A percentile compares a stretch with the other conserved stretches of the same genome.
Conservation (phyloP, 2,888 invertebrate species). For the Perithous albicinctus region DNA sequence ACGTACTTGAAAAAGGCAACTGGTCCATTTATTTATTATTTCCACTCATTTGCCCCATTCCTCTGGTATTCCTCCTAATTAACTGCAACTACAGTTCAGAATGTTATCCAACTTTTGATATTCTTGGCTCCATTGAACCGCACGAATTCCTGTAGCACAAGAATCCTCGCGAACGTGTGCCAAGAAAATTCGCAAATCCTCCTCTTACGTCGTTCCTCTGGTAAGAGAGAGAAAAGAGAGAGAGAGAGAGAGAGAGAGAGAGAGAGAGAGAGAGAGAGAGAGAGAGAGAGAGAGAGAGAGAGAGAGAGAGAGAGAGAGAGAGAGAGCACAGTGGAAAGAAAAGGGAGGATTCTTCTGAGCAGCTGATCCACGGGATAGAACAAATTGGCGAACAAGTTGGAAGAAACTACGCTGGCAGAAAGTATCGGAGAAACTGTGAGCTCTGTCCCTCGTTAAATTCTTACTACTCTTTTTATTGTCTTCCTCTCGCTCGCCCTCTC, state of each 20-base stretch:
- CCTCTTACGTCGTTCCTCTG: slow-evolving; percentile 18
- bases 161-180: background rate
- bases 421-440: slow-evolving; percentile 45
- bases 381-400: slow-evolving; percentile 46
- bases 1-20: background rate
- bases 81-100: slow-evolving; percentile 17
- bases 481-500: background rate
- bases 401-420: slow-evolving; percentile 32
- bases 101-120: background rate
- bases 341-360: background rate
- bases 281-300: no score
- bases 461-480: slow-evolving; percentile 7
- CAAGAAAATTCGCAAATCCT: slow-evolving; percentile 38
- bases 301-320: no score
- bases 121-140: slow-evolving; percentile 4
- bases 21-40: background rate
- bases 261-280: no score
- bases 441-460: slow-evolving; percentile 42
- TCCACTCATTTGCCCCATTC: background rate
- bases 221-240: no score
- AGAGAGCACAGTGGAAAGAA: background rate
- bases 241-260: no score
- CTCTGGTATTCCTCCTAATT: slow-evolving; percentile 8
- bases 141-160: background rate
- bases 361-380: slow-evolving; percentile 43